Percentiles rank a stretch among this genome's conserved stretches.
Evolutionary conservation across 1,140 invertebrate genomes (phyloP).

Genomic region (Phymorhynchus buccinoides): DNA sequence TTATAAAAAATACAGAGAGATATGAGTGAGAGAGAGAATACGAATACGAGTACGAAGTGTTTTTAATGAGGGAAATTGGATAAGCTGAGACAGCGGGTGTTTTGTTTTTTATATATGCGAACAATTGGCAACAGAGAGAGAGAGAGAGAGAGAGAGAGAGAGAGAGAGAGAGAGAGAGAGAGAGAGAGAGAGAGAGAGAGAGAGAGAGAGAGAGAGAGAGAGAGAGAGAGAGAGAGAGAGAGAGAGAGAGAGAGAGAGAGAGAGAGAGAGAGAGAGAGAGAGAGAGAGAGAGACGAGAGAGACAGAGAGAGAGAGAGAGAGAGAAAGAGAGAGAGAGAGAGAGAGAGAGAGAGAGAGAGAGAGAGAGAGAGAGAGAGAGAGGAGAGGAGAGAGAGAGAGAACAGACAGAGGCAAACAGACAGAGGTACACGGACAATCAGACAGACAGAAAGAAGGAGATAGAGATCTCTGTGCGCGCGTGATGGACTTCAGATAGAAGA

Average conservation of each 20-base stretch:
- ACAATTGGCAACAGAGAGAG: background rate
- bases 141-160: constrained; percentile 11
- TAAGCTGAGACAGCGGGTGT: no score
- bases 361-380: background rate
- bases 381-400: background rate
- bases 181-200: constrained; percentile 12
- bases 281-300: no score
- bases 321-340: background rate
- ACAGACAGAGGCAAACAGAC: background rate
- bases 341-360: background rate
- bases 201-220: background rate
- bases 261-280: background rate
- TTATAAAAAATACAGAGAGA: background rate
- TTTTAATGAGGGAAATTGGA: no score
- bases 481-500: no score
- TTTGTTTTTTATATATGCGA: no score
- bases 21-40: background rate
- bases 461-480: background rate
- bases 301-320: background rate
- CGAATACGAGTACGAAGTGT: no score
- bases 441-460: background rate
- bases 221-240: background rate
- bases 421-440: background rate
- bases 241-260: constrained; percentile 1
- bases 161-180: background rate